A percentile compares a stretch with the other conserved stretches of the same genome.
Evolutionary conservation across 2,888 invertebrate species (phyloP).

Genomic region (Axea sp.): DNA sequence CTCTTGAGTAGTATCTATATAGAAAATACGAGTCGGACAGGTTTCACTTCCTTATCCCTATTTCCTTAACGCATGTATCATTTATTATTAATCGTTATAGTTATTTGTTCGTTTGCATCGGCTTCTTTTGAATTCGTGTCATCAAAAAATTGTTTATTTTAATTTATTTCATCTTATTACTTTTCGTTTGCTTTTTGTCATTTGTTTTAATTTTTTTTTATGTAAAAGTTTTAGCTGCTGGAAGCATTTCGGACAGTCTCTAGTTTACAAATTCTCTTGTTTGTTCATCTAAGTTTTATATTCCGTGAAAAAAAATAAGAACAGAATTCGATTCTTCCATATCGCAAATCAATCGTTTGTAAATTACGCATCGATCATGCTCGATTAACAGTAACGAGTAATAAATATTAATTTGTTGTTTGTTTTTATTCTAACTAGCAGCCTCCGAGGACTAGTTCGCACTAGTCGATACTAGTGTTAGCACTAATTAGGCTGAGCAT

Average conservation of each 20-base stretch:
- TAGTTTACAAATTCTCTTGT: constrained; percentile 58
- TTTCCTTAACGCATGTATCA: constrained; percentile 59
- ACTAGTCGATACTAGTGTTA: constrained; percentile 74
- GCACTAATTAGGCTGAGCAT: constrained; percentile 75
- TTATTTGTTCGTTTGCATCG: constrained; percentile 51
- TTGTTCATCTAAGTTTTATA: constrained; percentile 28
- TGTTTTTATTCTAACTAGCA: constrained; percentile 74
- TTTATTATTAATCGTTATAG: constrained; percentile 33
- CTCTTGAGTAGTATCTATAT: constrained; percentile 42
- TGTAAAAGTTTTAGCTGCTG: constrained; percentile 64
- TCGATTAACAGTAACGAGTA: constrained; percentile 66
- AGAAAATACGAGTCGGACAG: constrained; percentile 54
- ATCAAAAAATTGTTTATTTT: constrained; percentile 35
- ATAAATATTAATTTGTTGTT: constrained; percentile 66
- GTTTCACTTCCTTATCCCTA: constrained; percentile 49
- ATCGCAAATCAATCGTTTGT: too few relatives aligned
- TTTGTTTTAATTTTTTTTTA: constrained; percentile 6
- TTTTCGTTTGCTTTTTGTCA: constrained; percentile 19
- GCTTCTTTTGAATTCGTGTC: constrained; percentile 29
- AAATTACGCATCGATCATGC: too few relatives aligned
- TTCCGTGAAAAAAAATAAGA: constrained; percentile 37
- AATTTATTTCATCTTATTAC: constrained; percentile 22
- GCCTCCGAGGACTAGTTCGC: constrained; percentile 76
- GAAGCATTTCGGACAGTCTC: constrained; percentile 67
- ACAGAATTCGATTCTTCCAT: constrained; percentile 25